Conservation (phyloP, 2,888 invertebrate genomes). For the Mesorhabditis spiculigera region DNA sequence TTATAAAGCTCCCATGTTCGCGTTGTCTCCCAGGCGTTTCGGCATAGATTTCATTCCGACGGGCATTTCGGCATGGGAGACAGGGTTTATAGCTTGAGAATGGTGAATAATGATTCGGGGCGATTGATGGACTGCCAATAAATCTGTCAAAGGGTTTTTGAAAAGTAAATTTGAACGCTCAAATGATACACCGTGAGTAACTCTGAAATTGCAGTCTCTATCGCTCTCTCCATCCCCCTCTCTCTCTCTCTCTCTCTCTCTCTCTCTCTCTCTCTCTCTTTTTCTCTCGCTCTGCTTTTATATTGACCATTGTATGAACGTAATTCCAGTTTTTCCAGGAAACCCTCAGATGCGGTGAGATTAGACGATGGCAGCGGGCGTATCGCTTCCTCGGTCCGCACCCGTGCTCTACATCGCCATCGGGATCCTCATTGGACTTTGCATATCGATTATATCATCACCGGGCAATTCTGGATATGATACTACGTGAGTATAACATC, state of each 20-base stretch:
- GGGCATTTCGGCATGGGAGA: too few species aligned
- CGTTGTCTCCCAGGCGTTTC: too few species aligned
- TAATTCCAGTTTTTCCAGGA: too few species aligned
- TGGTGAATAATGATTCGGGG: too few species aligned
- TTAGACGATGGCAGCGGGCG: conserved; percentile 12
- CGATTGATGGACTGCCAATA: too few species aligned
- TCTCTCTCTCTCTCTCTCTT: conserved; percentile 13
- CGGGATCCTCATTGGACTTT: conserved; percentile 50
- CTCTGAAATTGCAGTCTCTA: neutral
- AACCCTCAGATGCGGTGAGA: neutral
- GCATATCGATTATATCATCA: conserved; percentile 40
- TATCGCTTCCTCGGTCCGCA: conserved; percentile 27
- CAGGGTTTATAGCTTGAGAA: too few species aligned
- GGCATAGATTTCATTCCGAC: too few species aligned
- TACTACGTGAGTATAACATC: too few species aligned
- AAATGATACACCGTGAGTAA: too few species aligned
- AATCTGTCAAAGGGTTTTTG: too few species aligned
- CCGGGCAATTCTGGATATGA: conserved; percentile 15
- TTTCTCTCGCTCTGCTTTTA: conserved; percentile 13
- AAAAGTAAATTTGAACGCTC: too few species aligned
- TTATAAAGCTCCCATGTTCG: too few species aligned
- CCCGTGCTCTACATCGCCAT: conserved; percentile 41
- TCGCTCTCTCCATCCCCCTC: conserved; percentile 12
- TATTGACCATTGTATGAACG: conserved; percentile 4
- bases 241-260: conserved; percentile 11